phyloP scores from a whole-genome alignment of 2,888 invertebrate genomes.

The Deilephila elpenor region DNA sequence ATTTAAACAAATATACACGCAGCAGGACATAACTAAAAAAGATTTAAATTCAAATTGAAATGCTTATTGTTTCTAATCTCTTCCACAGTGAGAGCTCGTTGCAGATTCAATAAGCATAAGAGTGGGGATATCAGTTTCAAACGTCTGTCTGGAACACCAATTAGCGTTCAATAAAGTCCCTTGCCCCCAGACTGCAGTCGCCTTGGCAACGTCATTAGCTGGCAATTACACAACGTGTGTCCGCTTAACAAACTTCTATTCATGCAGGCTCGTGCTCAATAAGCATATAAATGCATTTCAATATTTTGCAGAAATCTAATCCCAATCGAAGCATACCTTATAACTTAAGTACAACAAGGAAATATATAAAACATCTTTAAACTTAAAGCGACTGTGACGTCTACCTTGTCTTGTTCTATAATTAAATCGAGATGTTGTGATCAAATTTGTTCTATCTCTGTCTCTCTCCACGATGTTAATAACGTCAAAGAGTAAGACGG shows the following conservation, averaged over 20 bases:
- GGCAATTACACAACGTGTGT: slow-evolving; percentile 63
- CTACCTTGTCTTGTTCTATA: slow-evolving; percentile 51
- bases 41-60: background rate
- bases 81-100: background rate
- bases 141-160: slow-evolving; percentile 72
- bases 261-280: slow-evolving; percentile 31
- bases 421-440: slow-evolving; percentile 54
- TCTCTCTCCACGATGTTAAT: slow-evolving; percentile 42
- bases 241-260: slow-evolving; percentile 39
- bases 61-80: background rate
- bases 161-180: slow-evolving; percentile 72
- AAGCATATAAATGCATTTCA: background rate
- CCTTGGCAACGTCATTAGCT: slow-evolving; percentile 65
- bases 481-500: slow-evolving; percentile 61
- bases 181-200: slow-evolving; percentile 66
- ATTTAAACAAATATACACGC: background rate
- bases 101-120: slow-evolving; percentile 38
- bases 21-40: background rate
- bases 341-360: slow-evolving; percentile 29
- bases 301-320: background rate
- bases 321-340: slow-evolving; percentile 29
- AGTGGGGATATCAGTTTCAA: slow-evolving; percentile 50
- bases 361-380: slow-evolving; percentile 25
- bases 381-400: slow-evolving; percentile 42
- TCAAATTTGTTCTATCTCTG: slow-evolving; percentile 52